Percentiles rank a stretch among this genome's conserved stretches.
phyloP scores from a whole-genome alignment of 2,113 vertebrate genomes.

The Nipponia nippon region DNA sequence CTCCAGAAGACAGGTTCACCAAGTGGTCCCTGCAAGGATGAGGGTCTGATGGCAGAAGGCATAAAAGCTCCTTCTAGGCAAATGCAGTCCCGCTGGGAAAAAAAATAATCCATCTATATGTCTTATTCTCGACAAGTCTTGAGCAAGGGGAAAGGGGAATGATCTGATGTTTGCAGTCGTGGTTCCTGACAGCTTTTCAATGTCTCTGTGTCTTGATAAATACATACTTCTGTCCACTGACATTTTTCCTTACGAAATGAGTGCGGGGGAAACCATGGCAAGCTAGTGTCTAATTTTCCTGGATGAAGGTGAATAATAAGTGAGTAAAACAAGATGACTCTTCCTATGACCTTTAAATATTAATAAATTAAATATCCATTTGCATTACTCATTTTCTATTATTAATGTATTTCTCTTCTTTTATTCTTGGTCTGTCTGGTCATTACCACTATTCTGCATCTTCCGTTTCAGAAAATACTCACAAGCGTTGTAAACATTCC shows the following conservation, averaged over 20 bases:
- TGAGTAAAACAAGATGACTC: slow-evolving; percentile 32
- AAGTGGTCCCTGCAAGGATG: background rate
- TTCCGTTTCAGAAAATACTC: background rate
- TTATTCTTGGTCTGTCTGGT: background rate
- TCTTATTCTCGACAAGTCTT: background rate
- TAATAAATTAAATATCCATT: slow-evolving; percentile 30
- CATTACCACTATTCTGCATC: background rate
- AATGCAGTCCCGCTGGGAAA: background rate
- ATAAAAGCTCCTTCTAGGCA: background rate
- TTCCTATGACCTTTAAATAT: slow-evolving; percentile 33
- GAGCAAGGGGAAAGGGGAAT: background rate
- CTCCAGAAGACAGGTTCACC: background rate
- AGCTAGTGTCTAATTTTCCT: background rate
- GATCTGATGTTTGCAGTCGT: background rate
- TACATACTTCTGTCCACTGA: background rate
- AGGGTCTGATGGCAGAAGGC: background rate
- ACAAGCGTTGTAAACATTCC: background rate
- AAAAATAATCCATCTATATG: background rate
- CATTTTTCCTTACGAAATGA: background rate
- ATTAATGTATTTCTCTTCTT: background rate
- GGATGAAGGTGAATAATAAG: slow-evolving; percentile 5
- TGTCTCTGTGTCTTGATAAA: background rate
- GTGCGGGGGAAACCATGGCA: background rate
- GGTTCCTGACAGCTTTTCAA: background rate
- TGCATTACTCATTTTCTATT: slow-evolving; percentile 25